Evolutionary conservation across 2,888 invertebrate species (phyloP), one percentile per base, ranked within the genome.

Genomic region (Lymantria monacha): DNA sequence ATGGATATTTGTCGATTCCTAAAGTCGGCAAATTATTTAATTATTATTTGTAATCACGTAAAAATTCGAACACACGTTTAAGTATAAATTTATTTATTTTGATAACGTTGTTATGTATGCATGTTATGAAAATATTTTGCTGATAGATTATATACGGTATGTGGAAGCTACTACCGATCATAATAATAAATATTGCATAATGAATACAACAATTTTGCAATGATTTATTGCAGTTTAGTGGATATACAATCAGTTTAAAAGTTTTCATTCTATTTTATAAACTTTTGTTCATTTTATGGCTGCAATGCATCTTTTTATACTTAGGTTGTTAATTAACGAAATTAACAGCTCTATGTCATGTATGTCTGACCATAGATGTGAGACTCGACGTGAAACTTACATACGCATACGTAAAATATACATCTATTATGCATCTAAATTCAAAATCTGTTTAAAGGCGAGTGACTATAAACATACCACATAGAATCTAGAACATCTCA

Each of bases 121-220:
- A 44, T 71, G 75, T 72, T 77, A 76, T 76, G 77, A 75, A 80
- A 83, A 84, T 81, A 82, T 81, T 81, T 73, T 74, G 80, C 74
- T 76, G 80, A 84, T 83, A 83, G 83, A 79, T 76, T 69, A 56
- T 59, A 70, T 76, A 73, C 62, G 86, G 87, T 77, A 89, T 88
- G 88, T 89, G 85, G 87, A 88, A 88, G 83, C 80, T 68, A 78
- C 53, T 56, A 46, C 61, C 59, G 55, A 50, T 75, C 72, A 76
- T 59, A 69, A 74, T 63, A 81, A 81, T 74, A 80, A 80, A 79
- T 76, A 78, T 77, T 81, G 79, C 75, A 79, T 79, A 82, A 82
- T 63, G 56, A 72, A 74, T 74, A 76, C 74, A 79, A 79, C 61
- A 57, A 72, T 74, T 74, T 66, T 58, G 64, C 60, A 67, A 66